A percentile compares a stretch with the other conserved stretches of the same genome.
Evolutionary conservation across 1,140 invertebrate genomes (phyloP).

Genomic region (Batillaria attramentaria): DNA sequence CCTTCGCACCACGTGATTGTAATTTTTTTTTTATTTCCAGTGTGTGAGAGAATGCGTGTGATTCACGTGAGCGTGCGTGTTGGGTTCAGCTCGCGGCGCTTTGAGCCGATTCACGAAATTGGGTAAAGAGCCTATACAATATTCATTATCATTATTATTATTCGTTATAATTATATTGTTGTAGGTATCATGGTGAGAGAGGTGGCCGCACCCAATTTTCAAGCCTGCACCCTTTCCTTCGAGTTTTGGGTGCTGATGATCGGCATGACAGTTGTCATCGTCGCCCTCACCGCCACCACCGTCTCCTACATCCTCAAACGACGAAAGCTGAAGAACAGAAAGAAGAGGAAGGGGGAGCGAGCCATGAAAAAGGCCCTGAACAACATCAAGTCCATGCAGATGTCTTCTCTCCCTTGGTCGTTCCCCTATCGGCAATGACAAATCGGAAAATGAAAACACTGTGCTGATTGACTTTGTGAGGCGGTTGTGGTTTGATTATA

Average conservation of each 20-base stretch:
- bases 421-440: no score
- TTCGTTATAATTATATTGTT: neutral
- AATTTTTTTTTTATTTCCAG: no score
- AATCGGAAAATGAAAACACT: no score
- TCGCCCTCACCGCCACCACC: constrained; percentile 25
- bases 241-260: constrained; percentile 30
- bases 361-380: constrained; percentile 15
- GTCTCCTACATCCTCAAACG: constrained; percentile 23
- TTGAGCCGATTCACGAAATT: no score
- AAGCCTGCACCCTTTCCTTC: constrained; percentile 30
- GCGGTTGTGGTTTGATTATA: no score
- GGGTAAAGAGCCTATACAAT: no score
- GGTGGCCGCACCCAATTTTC: constrained; percentile 19
- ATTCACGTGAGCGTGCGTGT: no score
- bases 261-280: constrained; percentile 22
- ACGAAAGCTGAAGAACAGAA: constrained; percentile 22
- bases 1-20: no score
- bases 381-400: constrained; percentile 30
- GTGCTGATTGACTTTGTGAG: no score
- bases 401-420: constrained; percentile 25
- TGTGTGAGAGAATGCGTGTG: no score
- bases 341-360: constrained; percentile 15
- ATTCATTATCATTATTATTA: no score
- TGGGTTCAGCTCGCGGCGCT: no score
- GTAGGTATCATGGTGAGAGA: constrained; percentile 5